Percentiles rank a stretch among this genome's conserved stretches.
These are phyloP conservation scores for Anas platyrhynchos DNA, from an alignment of 2,113 vertebrate species.

Conservation along the genomic window DNA sequence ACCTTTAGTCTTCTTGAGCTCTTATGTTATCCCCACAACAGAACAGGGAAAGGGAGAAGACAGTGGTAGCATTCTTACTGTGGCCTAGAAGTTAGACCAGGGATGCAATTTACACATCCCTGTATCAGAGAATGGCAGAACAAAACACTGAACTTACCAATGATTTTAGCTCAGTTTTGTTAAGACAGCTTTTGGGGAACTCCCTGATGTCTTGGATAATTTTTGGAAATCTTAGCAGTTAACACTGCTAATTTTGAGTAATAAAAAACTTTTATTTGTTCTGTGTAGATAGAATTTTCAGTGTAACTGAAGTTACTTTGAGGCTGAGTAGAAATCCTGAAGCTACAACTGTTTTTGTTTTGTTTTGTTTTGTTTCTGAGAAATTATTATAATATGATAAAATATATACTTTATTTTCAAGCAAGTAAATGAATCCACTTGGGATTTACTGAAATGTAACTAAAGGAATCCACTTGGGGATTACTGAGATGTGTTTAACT, in stretches of 20 bases:
- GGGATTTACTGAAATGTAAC: slow-evolving; percentile 12
- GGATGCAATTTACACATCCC: background rate
- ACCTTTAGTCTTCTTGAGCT: background rate
- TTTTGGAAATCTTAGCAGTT: background rate
- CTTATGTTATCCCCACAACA: background rate
- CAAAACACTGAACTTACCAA: background rate
- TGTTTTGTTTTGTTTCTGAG: background rate
- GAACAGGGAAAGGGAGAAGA: background rate
- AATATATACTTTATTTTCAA: background rate
- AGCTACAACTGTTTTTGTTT: background rate
- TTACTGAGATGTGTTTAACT: background rate
- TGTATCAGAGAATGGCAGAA: background rate
- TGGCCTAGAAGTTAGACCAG: background rate
- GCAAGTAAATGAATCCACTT: background rate
- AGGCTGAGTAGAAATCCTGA: background rate
- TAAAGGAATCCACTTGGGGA: background rate
- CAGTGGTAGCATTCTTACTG: background rate
- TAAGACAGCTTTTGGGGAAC: background rate
- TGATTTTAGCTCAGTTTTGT: background rate
- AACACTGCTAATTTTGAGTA: background rate
- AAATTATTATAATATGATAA: background rate
- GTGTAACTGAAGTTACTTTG: background rate
- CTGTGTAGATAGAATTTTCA: background rate
- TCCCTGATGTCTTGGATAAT: background rate
- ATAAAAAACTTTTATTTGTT: background rate